These are phyloP conservation scores for Enteromius viviparus DNA, from an alignment of 2,797 vertebrate genomes.

Conservation along the genomic window DNA sequence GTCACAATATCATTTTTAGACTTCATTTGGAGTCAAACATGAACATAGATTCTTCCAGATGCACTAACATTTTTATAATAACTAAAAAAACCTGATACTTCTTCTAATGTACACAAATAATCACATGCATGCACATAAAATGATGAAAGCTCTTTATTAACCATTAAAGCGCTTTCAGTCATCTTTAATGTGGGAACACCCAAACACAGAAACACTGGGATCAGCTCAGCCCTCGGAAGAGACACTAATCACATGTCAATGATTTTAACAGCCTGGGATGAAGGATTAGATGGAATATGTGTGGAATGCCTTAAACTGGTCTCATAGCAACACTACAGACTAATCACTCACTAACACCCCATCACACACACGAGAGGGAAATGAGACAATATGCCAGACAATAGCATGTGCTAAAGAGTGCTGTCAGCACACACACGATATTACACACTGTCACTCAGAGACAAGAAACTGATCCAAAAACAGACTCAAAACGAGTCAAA, in stretches of 20 bases:
- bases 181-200: conserved; percentile 31
- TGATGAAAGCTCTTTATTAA: not conserved
- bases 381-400: conserved; percentile 3
- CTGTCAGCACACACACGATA: conserved; percentile 20
- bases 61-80: not conserved
- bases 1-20: not conserved
- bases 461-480: not conserved
- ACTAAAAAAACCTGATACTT: not conserved
- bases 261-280: conserved; percentile 72
- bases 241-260: conserved; percentile 75
- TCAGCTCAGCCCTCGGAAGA: conserved; percentile 41
- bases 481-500: not conserved
- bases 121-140: not conserved
- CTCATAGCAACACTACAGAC: conserved; percentile 60
- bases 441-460: conserved; percentile 17
- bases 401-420: conserved; percentile 18
- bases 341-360: conserved; percentile 69
- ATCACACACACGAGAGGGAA: conserved; percentile 23
- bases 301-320: conserved; percentile 76
- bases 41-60: not conserved
- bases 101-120: not conserved
- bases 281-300: conserved; percentile 68
- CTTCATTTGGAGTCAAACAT: not conserved
- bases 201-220: conserved; percentile 25
- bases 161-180: not conserved